Evolutionary conservation across 2,797 vertebrate species (phyloP), one percentile per base, ranked within the genome.

Genomic region (Lepilemur ruficaudatus): DNA sequence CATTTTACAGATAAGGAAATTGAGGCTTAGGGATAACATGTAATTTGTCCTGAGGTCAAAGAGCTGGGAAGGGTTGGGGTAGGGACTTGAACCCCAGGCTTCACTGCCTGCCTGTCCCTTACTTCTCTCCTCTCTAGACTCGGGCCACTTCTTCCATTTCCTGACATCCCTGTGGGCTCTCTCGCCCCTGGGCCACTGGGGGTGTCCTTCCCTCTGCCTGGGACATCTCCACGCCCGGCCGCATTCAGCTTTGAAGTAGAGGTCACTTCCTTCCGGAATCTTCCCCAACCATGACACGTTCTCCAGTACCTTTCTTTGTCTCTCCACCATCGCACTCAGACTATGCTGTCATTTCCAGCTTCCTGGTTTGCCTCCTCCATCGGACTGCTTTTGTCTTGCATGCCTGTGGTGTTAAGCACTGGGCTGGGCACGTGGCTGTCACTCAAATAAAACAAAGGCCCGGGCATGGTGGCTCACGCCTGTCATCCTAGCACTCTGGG

Each of bases 1-100:
- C 20, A 80, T 86, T 93, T 89, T 87, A 72, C 22, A 81, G 93
- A 84, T 38, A 84, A 65, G 32, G 38, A 94, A 61, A 91, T 46
- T 82, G 55, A 96, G 59, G 50, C 41, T 93, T 82, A 80, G 65
- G n/a, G 28, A 65, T 20, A 85, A 25, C 18, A 0, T 55, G 20
- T 38, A 70, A 76, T 41, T 80, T 84, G 48, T 69, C 11, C 41
- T 79, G 20, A 89, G 72, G 75, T 52, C 52, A 85, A 46, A 61
- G 6, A 41, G 57, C 50, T 46, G 2, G 9, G 72, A 35, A 83
- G 75, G 28, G 38, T 2, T 38, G 7, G 65, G 41, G 20, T 0
- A 67, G 41, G 28, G 25, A 50, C 15, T 69, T 10, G n/a, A 50
- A 81, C 43, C 1, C 6, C n/a, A 46, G 25, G 72, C 38, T 95